A percentile compares a stretch with the other conserved stretches of the same genome.
phyloP scores from a whole-genome alignment of 2,797 vertebrate species.

The Apogon hyalosoma region DNA sequence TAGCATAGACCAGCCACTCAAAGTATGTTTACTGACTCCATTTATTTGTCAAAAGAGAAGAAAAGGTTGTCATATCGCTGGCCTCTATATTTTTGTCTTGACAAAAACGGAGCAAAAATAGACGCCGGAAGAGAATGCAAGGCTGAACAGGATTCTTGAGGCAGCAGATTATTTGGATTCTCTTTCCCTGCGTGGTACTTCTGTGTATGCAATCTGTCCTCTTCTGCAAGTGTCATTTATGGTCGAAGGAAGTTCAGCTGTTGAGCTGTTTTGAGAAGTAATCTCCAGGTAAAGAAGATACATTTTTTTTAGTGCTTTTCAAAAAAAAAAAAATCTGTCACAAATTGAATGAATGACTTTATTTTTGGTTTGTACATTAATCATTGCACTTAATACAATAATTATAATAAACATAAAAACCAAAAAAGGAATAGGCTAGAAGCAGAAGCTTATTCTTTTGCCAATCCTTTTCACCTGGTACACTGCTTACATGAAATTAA shows the following conservation, averaged over 20 bases:
- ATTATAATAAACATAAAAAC: too few relatives aligned
- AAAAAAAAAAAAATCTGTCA: neutral
- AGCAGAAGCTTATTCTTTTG: too few relatives aligned
- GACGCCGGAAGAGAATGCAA: slow-evolving; percentile 21
- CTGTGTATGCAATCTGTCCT: slow-evolving; percentile 25
- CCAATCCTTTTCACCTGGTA: too few relatives aligned
- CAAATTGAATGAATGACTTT: too few relatives aligned
- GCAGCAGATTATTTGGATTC: slow-evolving; percentile 46
- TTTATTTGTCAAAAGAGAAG: slow-evolving; percentile 52
- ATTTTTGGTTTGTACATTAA: too few relatives aligned
- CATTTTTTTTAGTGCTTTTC: slow-evolving; percentile 12
- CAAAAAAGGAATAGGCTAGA: too few relatives aligned
- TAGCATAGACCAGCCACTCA: slow-evolving; percentile 21
- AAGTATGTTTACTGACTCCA: slow-evolving; percentile 48
- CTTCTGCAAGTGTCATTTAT: slow-evolving; percentile 31
- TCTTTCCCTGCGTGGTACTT: slow-evolving; percentile 56
- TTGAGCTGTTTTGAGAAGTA: slow-evolving; percentile 1
- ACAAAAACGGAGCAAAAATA: slow-evolving; percentile 77
- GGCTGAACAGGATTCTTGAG: slow-evolving; percentile 43
- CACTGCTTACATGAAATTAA: too few relatives aligned
- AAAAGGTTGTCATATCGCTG: slow-evolving; percentile 43
- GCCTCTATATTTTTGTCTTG: slow-evolving; percentile 60
- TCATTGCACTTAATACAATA: too few relatives aligned
- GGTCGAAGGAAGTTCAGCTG: slow-evolving; percentile 18
- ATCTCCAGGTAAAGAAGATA: slow-evolving; percentile 1